Base-by-base conservation (phyloP, 2,797 vertebrate species). In the Catharus ustulatus region DNA sequence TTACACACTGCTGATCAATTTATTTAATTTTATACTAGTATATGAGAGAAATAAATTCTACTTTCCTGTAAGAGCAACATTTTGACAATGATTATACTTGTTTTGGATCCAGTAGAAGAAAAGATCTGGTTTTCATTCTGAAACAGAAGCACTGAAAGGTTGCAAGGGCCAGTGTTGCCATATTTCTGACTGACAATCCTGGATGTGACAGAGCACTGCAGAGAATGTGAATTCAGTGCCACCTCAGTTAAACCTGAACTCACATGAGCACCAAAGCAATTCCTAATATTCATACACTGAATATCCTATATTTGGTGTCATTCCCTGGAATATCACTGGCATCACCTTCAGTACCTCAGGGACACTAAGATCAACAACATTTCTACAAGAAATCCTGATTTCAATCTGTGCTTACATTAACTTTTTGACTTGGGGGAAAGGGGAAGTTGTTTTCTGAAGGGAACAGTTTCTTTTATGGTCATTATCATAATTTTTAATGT, bases 261-360 rank as follows among this genome's bases (percentile, higher is more conserved):
- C 14, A 23, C 6, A 42, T 0, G 1, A 64, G 23, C 36, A 85
- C 34, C 27, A 21, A 0, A 66, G 52, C 36, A 66, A 58, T 43
- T 2, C 0, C 6, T 18, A 66, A 24, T 22, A 58, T 11, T 49
- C 21, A 57, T 22, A 34, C 15, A 55, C 0, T 42, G 32, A 74
- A 49, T 66, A 57, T 22, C 14, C 30, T 42, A 0, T 32, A 58
- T 42, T 74, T 62, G 27, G 27, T 8, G 6, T 24, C 0, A 52
- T 23, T 62, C 15, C 16, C 51, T 24, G 17, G 15, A 78, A 27
- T 51, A 34, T 48, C 36, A 62, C 8, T 51, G 75, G 19, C 32
- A 89, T 63, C 42, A 75, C 26, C 15, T 59, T 77, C 49, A 71
- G 45, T 21, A 86, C 32, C 54, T 81, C 54, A 89, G 38, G 54